Percentiles rank a stretch among this genome's conserved stretches.
These are phyloP conservation scores for Molossus molossus DNA, from an alignment of 2,797 vertebrate species.

Conservation along the genomic window DNA sequence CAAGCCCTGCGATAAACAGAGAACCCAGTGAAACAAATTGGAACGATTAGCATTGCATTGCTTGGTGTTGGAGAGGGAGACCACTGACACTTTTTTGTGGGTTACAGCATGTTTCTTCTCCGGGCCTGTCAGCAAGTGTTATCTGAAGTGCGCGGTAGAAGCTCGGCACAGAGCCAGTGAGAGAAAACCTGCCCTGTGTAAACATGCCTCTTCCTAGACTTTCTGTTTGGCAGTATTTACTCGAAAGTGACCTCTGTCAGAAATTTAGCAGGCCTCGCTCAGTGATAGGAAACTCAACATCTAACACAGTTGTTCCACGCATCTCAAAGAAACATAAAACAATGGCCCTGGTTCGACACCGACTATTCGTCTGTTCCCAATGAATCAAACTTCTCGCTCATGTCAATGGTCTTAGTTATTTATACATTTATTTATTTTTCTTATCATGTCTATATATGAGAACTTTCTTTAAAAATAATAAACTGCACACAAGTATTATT, in stretches of 20 bases:
- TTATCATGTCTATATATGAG: not conserved
- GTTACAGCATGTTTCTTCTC: not conserved
- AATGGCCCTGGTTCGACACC: not conserved
- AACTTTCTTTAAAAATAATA: not conserved
- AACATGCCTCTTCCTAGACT: not conserved
- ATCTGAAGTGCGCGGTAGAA: not conserved
- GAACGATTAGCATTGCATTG: not conserved
- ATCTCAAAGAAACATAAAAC: constrained; percentile 7
- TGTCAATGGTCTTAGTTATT: not conserved
- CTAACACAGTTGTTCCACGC: not conserved
- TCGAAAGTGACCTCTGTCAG: constrained; percentile 25
- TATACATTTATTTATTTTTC: not conserved
- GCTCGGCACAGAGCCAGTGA: not conserved
- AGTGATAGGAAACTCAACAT: constrained; percentile 23
- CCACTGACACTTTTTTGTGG: not conserved
- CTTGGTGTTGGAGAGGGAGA: not conserved
- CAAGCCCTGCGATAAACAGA: not conserved
- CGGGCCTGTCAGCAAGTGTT: not conserved
- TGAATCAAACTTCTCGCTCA: not conserved
- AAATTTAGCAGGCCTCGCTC: not conserved
- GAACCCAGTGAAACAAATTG: not conserved
- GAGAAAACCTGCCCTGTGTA: constrained; percentile 49
- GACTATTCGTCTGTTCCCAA: not conserved
- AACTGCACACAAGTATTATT: not conserved
- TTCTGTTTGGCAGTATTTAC: constrained; percentile 63